Evolutionary conservation across 2,113 vertebrate genomes (phyloP).

Genomic region (Hassar affinis): DNA sequence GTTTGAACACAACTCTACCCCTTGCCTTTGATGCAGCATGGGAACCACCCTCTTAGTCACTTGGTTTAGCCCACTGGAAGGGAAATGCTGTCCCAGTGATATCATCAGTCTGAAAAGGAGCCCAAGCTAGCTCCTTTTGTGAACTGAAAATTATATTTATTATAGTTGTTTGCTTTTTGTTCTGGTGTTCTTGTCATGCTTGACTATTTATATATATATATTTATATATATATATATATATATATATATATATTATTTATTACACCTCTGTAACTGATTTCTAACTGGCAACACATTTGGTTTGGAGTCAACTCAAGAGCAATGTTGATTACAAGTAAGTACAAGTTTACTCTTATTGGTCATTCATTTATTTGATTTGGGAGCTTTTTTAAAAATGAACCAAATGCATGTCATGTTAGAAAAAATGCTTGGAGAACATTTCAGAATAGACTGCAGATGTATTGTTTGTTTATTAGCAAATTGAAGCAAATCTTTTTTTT

Average conservation of each 20-base stretch:
- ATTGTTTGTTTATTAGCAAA: background rate
- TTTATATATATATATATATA: no score
- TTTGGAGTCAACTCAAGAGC: constrained; percentile 35
- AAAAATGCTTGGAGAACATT: background rate
- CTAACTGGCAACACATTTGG: background rate
- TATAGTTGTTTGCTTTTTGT: background rate
- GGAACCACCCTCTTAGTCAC: constrained; percentile 27
- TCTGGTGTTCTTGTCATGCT: background rate
- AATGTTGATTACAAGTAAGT: constrained; percentile 77
- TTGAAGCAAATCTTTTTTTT: background rate
- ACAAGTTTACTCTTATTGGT: constrained; percentile 4
- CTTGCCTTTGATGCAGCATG: constrained; percentile 14
- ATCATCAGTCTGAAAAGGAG: constrained; percentile 55
- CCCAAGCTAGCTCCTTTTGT: constrained; percentile 13
- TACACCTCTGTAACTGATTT: constrained; percentile 2
- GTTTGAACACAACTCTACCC: constrained; percentile 27
- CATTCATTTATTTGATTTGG: background rate
- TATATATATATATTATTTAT: constrained; percentile 17
- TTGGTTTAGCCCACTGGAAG: constrained; percentile 61
- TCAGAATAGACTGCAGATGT: background rate
- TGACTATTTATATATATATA: background rate
- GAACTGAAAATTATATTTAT: constrained; percentile 4
- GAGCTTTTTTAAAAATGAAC: background rate
- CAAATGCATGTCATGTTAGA: background rate
- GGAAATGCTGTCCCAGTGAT: constrained; percentile 63